These are phyloP conservation scores for Eucera pruinosa DNA, from an alignment of 2,888 invertebrate species.

Conservation along the genomic window DNA sequence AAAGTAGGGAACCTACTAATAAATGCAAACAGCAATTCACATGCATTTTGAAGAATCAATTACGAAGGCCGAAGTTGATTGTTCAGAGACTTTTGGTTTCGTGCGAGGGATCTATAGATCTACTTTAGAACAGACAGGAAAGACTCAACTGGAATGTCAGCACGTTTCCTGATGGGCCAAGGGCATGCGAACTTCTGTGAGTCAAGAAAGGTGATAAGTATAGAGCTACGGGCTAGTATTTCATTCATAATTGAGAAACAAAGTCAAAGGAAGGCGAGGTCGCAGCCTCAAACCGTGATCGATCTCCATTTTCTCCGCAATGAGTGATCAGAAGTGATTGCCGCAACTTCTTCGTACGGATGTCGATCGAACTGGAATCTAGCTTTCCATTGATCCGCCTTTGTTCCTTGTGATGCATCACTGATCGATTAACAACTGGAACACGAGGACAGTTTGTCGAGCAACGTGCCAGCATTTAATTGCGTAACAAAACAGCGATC, in stretches of 20 bases:
- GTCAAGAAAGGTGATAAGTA: slow-evolving; percentile 47
- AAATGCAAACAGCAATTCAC: too few species aligned
- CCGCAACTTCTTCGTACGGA: neutral
- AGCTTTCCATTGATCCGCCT: neutral
- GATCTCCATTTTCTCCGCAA: slow-evolving; percentile 49
- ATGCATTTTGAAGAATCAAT: neutral
- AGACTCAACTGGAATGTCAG: slow-evolving; percentile 41
- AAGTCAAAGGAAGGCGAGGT: slow-evolving; percentile 49
- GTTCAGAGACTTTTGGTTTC: slow-evolving; percentile 11
- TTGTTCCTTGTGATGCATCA: neutral
- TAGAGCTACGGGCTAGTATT: slow-evolving; percentile 27
- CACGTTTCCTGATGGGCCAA: slow-evolving; percentile 56
- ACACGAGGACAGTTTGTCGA: neutral
- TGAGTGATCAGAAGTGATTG: slow-evolving; percentile 29
- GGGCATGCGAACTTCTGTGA: slow-evolving; percentile 30
- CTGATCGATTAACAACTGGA: slow-evolving; percentile 11
- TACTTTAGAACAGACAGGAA: slow-evolving; percentile 3
- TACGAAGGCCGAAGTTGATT: neutral
- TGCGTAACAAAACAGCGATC: neutral
- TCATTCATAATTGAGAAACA: slow-evolving; percentile 68
- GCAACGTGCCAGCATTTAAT: neutral
- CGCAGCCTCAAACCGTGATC: slow-evolving; percentile 55
- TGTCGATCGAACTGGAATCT: slow-evolving; percentile 23
- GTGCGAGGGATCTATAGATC: slow-evolving; percentile 30
- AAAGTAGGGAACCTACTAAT: too few species aligned